A percentile compares a stretch with the other conserved stretches of the same genome.
Conservation (phyloP, 2,797 vertebrate genomes). For the Scyliorhinus canicula region DNA sequence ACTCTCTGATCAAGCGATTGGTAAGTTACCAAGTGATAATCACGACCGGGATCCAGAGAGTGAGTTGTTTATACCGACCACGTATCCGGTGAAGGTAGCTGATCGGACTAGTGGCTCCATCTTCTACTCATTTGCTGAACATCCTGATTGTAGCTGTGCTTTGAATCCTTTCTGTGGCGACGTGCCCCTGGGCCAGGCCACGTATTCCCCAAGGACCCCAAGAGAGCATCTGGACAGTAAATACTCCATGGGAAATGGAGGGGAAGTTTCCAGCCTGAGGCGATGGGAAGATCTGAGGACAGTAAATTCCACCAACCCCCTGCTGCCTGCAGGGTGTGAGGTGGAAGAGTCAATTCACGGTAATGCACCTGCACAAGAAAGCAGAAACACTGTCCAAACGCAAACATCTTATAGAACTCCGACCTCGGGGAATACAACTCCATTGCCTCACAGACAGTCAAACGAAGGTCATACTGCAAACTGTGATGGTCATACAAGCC, state of each 20-base stretch:
- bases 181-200: background rate
- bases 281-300: background rate
- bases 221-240: background rate
- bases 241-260: background rate
- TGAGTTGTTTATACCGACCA: background rate
- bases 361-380: background rate
- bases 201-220: background rate
- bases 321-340: background rate
- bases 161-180: background rate
- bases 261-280: background rate
- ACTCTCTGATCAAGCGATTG: background rate
- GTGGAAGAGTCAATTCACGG: background rate
- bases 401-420: background rate
- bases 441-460: background rate
- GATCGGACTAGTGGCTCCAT: background rate
- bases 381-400: too few relatives aligned
- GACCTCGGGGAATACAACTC: background rate
- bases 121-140: background rate
- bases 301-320: background rate
- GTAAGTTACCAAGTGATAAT: background rate
- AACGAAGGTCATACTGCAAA: background rate
- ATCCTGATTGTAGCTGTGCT: background rate
- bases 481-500: background rate
- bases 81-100: background rate
- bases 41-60: background rate